A percentile compares a stretch with the other conserved stretches of the same genome.
phyloP scores from a whole-genome alignment of 2,888 invertebrate species.

The Camponotus fellah region DNA sequence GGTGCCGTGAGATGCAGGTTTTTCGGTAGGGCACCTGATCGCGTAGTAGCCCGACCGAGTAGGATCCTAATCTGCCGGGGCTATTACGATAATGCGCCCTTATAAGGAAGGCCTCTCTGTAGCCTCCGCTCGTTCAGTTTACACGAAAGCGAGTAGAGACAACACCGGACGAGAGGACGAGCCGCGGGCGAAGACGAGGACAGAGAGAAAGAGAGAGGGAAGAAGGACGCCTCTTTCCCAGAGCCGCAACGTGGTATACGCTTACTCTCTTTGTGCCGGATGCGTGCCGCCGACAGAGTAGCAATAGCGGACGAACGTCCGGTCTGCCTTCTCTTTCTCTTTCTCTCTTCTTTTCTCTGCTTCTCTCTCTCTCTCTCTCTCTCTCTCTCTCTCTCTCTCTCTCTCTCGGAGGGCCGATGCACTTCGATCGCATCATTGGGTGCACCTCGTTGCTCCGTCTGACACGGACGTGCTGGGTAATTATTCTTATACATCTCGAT shows the following conservation, averaged over 20 bases:
- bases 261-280: conserved; percentile 82
- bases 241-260: conserved; percentile 73
- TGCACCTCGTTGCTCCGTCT: conserved; percentile 52
- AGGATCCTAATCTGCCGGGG: conserved; percentile 67
- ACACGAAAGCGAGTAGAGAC: conserved; percentile 62
- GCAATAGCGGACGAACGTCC: conserved; percentile 84
- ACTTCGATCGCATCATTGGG: conserved; percentile 80
- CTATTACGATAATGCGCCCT: conserved; percentile 76
- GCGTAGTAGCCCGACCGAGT: conserved; percentile 36
- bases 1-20: conserved; percentile 68
- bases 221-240: conserved; percentile 80
- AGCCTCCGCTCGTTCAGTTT: conserved; percentile 53
- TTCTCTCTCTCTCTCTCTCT: conserved; percentile 22
- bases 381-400: conserved; percentile 35
- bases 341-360: conserved; percentile 29
- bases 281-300: conserved; percentile 80
- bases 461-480: conserved; percentile 61
- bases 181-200: conserved; percentile 25
- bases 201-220: conserved; percentile 40
- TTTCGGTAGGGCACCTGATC: conserved; percentile 74
- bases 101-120: conserved; percentile 59
- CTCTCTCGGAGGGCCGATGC: conserved; percentile 76
- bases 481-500: conserved; percentile 54
- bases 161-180: conserved; percentile 44
- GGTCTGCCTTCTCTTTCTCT: conserved; percentile 74